Percentiles rank a stretch among this genome's conserved stretches.
These are phyloP conservation scores for Dryobates pubescens DNA, from an alignment of 2,797 vertebrate species.

Conservation along the genomic window DNA sequence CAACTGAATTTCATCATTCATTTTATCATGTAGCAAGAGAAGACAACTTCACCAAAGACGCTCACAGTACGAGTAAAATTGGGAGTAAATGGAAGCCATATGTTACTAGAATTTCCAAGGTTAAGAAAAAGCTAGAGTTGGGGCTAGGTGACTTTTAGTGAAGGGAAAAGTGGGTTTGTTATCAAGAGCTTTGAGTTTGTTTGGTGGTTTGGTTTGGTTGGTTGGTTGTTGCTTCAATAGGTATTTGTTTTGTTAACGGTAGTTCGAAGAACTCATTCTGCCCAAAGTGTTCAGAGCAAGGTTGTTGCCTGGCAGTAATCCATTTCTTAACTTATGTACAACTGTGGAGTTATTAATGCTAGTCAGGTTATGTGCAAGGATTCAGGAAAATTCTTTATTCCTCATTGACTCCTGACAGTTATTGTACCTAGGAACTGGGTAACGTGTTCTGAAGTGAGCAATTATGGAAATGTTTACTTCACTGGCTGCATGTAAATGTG, in stretches of 20 bases:
- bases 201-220: background rate
- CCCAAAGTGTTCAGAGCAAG: constrained; percentile 78
- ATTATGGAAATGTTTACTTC: constrained; percentile 97
- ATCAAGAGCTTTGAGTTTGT: constrained; percentile 68
- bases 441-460: constrained; percentile 95
- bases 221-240: background rate
- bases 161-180: constrained; percentile 60
- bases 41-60: constrained; percentile 84
- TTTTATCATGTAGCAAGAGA: constrained; percentile 84
- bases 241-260: constrained; percentile 77
- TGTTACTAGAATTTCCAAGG: constrained; percentile 78
- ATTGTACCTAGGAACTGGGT: constrained; percentile 90
- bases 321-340: constrained; percentile 83
- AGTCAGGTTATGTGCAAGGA: constrained; percentile 86
- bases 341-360: constrained; percentile 85
- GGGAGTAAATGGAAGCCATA: constrained; percentile 84
- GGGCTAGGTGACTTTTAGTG: constrained; percentile 55
- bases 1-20: constrained; percentile 87
- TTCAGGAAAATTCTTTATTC: constrained; percentile 92
- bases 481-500: constrained; percentile 89
- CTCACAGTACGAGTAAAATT: constrained; percentile 80
- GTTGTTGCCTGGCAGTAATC: constrained; percentile 88
- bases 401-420: constrained; percentile 89
- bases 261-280: constrained; percentile 65
- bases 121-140: constrained; percentile 68